phyloP scores from a whole-genome alignment of 2,797 vertebrate species.

The Melanotaenia trifasciata region DNA sequence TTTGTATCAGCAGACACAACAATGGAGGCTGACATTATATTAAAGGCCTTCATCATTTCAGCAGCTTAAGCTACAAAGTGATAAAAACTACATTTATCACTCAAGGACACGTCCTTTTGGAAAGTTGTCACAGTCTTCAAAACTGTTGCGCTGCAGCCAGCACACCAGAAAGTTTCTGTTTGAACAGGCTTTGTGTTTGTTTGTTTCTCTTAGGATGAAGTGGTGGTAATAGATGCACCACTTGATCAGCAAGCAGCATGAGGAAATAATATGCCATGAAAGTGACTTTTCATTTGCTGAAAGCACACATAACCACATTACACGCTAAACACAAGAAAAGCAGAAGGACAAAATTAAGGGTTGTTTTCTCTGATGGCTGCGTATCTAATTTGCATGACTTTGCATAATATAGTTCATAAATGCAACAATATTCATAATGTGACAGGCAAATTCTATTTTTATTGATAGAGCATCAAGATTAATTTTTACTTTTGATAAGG shows the following conservation, averaged over 20 bases:
- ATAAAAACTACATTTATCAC: conserved; percentile 29
- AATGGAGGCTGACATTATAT: conserved; percentile 27
- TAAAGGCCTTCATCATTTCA: conserved; percentile 30
- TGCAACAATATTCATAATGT: conserved; percentile 73
- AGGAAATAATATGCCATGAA: conserved; percentile 80
- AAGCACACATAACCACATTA: conserved; percentile 79
- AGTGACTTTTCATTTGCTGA: conserved; percentile 83
- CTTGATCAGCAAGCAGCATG: conserved; percentile 73
- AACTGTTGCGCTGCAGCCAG: background rate
- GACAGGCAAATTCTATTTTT: conserved; percentile 75
- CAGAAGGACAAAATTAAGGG: conserved; percentile 81
- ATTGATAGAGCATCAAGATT: conserved; percentile 72
- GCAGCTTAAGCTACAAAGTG: conserved; percentile 35
- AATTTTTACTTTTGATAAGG: conserved; percentile 57
- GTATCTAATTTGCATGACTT: conserved; percentile 82
- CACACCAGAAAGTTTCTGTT: conserved; percentile 39
- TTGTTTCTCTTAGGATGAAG: conserved; percentile 59
- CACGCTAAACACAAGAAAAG: conserved; percentile 79
- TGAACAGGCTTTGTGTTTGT: conserved; percentile 45
- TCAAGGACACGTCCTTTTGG: conserved; percentile 24
- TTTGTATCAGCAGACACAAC: conserved; percentile 32
- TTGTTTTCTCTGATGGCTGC: conserved; percentile 79
- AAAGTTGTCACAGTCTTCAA: conserved; percentile 23
- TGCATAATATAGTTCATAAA: conserved; percentile 80
- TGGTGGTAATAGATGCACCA: conserved; percentile 68